These are phyloP conservation scores for Crambe crambe DNA, from an alignment of 37 sponge, comb jelly and placozoan genomes.

Conservation along the genomic window DNA sequence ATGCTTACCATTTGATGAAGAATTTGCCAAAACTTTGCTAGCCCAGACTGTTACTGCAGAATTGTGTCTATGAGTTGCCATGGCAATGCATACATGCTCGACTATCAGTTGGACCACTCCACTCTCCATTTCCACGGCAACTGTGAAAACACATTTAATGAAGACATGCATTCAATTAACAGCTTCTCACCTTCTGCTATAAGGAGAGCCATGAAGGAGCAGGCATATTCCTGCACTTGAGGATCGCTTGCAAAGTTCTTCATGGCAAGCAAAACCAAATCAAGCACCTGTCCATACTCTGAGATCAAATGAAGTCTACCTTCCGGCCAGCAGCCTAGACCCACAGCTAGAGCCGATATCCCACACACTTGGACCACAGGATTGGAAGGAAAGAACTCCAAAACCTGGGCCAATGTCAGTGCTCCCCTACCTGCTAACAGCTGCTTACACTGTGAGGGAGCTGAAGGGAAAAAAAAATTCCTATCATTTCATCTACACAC, in stretches of 20 bases:
- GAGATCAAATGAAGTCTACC: slow-evolving; percentile 9
- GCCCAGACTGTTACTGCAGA: slow-evolving; percentile 26
- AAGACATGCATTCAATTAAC: background rate
- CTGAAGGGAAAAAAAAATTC: slow-evolving; percentile 4
- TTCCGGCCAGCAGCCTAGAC: background rate
- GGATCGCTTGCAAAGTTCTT: background rate
- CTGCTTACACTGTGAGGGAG: background rate
- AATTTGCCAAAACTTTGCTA: slow-evolving; percentile 25
- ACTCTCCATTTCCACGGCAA: slow-evolving; percentile 25
- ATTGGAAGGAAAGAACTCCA: slow-evolving; percentile 14
- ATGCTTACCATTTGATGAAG: slow-evolving; percentile 18
- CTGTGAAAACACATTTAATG: background rate
- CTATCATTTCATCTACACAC: background rate
- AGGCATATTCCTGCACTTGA: slow-evolving; percentile 31
- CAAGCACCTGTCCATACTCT: slow-evolving; percentile 25
- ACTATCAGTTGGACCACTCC: slow-evolving; percentile 20
- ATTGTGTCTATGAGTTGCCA: background rate
- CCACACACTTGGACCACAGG: slow-evolving; percentile 3
- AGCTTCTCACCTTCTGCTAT: slow-evolving; percentile 33
- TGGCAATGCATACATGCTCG: slow-evolving; percentile 1
- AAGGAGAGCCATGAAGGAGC: slow-evolving; percentile 38
- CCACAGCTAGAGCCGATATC: slow-evolving; percentile 18
- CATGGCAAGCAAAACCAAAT: slow-evolving; percentile 18
- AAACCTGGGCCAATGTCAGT: background rate
- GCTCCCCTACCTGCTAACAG: background rate